Evolutionary conservation across 2,888 invertebrate genomes (phyloP).

Genomic region (Cheilosia urbana): DNA sequence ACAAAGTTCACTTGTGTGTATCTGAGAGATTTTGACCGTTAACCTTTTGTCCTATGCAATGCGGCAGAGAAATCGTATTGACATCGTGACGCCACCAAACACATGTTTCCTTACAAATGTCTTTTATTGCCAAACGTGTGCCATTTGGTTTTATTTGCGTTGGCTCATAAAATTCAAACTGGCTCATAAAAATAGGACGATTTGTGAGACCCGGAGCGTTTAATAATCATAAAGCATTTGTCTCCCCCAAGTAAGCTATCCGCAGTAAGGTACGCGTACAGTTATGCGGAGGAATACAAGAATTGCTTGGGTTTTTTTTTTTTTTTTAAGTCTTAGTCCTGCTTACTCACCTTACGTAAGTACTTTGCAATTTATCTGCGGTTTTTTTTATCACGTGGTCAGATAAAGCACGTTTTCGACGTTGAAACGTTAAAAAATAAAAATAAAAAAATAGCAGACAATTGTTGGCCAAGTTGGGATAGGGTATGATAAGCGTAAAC

Average conservation of each 20-base stretch:
- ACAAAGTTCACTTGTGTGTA: not conserved
- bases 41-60: not conserved
- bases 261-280: too few species aligned
- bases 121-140: constrained; percentile 35
- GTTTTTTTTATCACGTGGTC: constrained; percentile 10
- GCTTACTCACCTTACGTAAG: not conserved
- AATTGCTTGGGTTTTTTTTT: not conserved
- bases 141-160: constrained; percentile 46
- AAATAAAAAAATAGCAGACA: not conserved
- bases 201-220: constrained; percentile 15
- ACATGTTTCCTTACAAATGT: constrained; percentile 33
- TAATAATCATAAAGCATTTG: constrained; percentile 3
- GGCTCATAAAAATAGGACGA: constrained; percentile 19
- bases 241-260: not conserved
- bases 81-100: constrained; percentile 10
- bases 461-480: not conserved
- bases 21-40: not conserved
- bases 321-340: too few species aligned
- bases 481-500: not conserved
- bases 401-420: constrained; percentile 10
- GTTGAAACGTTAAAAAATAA: not conserved
- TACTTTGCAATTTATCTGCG: not conserved
- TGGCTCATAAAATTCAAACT: constrained; percentile 43
- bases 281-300: too few species aligned
- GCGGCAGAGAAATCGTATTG: not conserved